These are phyloP conservation scores for Leptoclinus maculatus DNA, from an alignment of 2,797 vertebrate species.

Conservation along the genomic window DNA sequence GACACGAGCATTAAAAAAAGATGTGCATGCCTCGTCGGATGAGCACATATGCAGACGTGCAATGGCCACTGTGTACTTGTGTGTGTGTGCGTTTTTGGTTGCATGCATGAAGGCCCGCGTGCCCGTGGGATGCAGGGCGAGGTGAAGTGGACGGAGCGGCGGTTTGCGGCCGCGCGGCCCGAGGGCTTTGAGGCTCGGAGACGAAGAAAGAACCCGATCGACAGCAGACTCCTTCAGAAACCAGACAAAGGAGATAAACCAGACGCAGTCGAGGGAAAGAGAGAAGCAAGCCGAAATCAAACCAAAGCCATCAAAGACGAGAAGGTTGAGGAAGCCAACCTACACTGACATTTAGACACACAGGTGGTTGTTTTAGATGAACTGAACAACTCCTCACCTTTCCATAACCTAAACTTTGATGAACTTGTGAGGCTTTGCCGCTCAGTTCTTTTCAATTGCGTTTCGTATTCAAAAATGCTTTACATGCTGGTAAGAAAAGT, in stretches of 20 bases:
- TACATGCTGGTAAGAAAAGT: neutral
- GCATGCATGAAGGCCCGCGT: constrained; percentile 19
- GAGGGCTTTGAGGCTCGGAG: constrained; percentile 41
- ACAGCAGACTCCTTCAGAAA: constrained; percentile 39
- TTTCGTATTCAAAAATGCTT: constrained; percentile 1
- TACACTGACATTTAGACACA: constrained; percentile 27
- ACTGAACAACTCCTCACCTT: constrained; percentile 41
- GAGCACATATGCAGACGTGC: constrained; percentile 16
- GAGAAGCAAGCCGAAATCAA: constrained; percentile 45
- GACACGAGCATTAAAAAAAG: constrained; percentile 64
- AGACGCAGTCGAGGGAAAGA: constrained; percentile 21
- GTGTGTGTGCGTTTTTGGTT: neutral
- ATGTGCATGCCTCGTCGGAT: constrained; percentile 32
- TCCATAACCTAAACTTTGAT: constrained; percentile 14
- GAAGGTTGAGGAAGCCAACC: constrained; percentile 54
- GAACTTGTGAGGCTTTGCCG: neutral
- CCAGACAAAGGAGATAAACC: constrained; percentile 35
- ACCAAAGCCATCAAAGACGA: constrained; percentile 48
- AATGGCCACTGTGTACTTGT: neutral
- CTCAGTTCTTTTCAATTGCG: constrained; percentile 15
- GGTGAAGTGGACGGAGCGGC: constrained; percentile 28
- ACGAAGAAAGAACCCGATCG: constrained; percentile 36
- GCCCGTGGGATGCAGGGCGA: constrained; percentile 1
- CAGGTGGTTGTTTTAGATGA: constrained; percentile 1
- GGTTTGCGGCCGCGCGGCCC: constrained; percentile 2